Conservation (phyloP, 2,113 vertebrate species). For the Galeopterus variegatus region DNA sequence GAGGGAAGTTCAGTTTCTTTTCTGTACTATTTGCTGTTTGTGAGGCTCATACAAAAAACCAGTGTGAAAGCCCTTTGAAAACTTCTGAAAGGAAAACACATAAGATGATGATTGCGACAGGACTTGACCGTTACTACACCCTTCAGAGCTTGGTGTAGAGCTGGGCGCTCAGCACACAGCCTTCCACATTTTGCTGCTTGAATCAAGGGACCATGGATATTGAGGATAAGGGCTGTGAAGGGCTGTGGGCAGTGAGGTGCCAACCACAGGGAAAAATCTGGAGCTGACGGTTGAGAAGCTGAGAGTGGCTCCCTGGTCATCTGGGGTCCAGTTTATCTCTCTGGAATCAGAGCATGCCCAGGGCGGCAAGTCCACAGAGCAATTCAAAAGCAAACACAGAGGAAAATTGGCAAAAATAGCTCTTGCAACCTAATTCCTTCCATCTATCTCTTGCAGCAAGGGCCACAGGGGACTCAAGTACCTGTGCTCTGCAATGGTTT, state of each 20-base stretch:
- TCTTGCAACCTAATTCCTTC: conserved; percentile 73
- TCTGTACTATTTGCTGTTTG: neutral
- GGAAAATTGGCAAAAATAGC: conserved; percentile 76
- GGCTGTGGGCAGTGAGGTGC: neutral
- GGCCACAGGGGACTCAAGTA: conserved; percentile 52
- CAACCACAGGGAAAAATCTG: neutral
- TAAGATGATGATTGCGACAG: neutral
- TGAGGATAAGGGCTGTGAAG: neutral
- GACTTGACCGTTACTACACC: neutral
- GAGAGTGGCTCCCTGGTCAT: neutral
- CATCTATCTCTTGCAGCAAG: conserved; percentile 72
- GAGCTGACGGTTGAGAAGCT: neutral
- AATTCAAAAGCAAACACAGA: conserved; percentile 80
- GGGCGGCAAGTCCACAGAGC: neutral
- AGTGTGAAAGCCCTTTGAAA: neutral
- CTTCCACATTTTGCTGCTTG: neutral
- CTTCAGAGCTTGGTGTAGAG: neutral
- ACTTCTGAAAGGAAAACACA: neutral
- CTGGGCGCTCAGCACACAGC: neutral
- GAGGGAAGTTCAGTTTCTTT: neutral
- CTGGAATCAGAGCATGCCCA: conserved; percentile 39
- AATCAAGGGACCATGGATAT: neutral
- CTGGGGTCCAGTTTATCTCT: conserved; percentile 33
- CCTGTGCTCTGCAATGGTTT: conserved; percentile 64
- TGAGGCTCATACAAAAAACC: neutral